Conservation (phyloP, 2,888 invertebrate genomes). For the Venusia cambrica region DNA sequence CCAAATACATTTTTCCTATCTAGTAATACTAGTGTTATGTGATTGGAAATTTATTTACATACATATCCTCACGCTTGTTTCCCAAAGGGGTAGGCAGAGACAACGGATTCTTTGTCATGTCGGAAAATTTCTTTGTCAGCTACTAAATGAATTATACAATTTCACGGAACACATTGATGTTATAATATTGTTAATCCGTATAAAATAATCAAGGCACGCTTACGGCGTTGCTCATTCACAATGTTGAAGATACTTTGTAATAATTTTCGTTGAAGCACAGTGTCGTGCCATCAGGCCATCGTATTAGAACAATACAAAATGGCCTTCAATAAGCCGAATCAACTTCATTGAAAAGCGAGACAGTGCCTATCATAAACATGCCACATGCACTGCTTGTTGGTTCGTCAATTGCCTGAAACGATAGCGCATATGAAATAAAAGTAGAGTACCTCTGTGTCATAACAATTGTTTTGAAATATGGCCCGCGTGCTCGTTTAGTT, state of each 20-base stretch:
- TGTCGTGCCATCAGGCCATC: constrained; percentile 21
- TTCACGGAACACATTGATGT: no score
- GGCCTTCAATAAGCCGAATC: constrained; percentile 27
- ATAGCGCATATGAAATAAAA: constrained; percentile 41
- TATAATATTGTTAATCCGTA: constrained; percentile 8
- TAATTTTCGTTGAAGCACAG: constrained; percentile 23
- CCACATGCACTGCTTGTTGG: constrained; percentile 40
- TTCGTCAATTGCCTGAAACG: constrained; percentile 43
- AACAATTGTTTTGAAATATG: constrained; percentile 36
- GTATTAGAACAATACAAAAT: constrained; percentile 30
- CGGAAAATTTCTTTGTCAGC: no score
- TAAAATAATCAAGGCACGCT: constrained; percentile 17
- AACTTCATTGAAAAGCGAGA: constrained; percentile 34
- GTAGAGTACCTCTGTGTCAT: constrained; percentile 32
- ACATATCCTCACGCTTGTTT: no score
- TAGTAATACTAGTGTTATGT: no score
- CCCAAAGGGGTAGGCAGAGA: no score
- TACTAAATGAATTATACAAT: no score
- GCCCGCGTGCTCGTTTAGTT: constrained; percentile 21
- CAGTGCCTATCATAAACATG: constrained; percentile 44
- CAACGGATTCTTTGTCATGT: no score
- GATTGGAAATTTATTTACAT: no score
- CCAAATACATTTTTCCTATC: no score
- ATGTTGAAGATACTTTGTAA: constrained; percentile 20
- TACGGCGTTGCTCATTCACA: constrained; percentile 21